Conservation (phyloP, 2,113 vertebrate genomes). For the Aleadryas rufinucha region DNA sequence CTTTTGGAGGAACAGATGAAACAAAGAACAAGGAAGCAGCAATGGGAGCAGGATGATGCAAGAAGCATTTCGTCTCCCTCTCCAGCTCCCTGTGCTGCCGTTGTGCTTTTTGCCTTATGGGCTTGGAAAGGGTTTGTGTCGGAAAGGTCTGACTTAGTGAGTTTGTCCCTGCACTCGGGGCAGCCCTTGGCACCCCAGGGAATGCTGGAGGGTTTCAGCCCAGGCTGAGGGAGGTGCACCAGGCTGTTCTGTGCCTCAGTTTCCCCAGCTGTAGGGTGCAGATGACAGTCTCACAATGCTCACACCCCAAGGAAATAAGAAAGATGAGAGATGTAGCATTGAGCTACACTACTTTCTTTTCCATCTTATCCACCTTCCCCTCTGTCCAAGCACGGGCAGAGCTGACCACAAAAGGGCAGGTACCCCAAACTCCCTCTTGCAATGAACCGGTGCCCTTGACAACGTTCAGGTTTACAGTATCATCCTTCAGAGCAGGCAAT, state of each 20-base stretch:
- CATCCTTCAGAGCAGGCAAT: neutral
- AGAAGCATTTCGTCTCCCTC: neutral
- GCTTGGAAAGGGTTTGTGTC: neutral
- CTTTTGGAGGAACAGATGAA: neutral
- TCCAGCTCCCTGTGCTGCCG: neutral
- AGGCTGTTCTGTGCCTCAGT: neutral
- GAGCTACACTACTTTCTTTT: neutral
- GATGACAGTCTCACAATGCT: neutral
- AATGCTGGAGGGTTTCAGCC: neutral
- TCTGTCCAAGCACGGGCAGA: accelerated
- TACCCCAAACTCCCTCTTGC: neutral
- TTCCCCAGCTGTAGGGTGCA: neutral
- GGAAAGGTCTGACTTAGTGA: neutral
- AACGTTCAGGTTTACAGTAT: neutral
- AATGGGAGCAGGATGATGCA: neutral
- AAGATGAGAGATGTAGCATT: neutral
- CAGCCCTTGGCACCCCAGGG: neutral
- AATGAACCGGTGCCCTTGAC: neutral
- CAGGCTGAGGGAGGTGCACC: neutral
- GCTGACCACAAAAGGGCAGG: neutral
- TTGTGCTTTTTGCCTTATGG: neutral
- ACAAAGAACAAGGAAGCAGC: neutral
- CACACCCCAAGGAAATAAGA: neutral
- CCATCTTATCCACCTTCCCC: neutral
- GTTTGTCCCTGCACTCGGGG: accelerated